Evolutionary conservation across 1,140 invertebrate genomes (phyloP).

Genomic region (Dendroctonus valens): DNA sequence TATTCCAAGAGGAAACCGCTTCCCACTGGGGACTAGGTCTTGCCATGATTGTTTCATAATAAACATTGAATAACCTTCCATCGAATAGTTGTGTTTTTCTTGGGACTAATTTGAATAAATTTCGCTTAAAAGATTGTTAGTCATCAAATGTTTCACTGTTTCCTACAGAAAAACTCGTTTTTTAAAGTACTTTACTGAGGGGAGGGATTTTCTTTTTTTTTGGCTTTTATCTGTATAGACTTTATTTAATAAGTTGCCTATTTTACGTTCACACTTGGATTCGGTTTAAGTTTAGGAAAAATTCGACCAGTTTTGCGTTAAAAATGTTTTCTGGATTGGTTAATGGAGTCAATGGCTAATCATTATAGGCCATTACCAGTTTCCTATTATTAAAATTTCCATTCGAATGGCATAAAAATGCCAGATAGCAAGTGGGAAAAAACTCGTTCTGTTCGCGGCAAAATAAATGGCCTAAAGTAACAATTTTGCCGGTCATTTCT

Average conservation of each 20-base stretch:
- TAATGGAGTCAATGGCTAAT: too few relatives aligned
- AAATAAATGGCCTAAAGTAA: conserved; percentile 43
- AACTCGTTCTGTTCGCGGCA: conserved; percentile 17
- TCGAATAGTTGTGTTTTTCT: not conserved
- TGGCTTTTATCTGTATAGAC: not conserved
- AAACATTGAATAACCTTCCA: not conserved
- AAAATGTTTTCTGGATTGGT: too few relatives aligned
- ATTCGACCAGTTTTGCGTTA: too few relatives aligned
- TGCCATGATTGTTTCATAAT: too few relatives aligned
- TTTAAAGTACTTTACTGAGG: not conserved
- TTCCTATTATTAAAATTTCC: not conserved
- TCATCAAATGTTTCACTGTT: not conserved
- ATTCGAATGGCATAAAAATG: not conserved
- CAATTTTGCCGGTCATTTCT: conserved; percentile 42
- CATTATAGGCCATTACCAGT: not conserved
- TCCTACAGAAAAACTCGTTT: not conserved
- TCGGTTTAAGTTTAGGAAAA: too few relatives aligned
- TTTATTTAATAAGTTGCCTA: too few relatives aligned
- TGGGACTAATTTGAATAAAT: not conserved
- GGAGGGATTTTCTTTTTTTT: too few relatives aligned
- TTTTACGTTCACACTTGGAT: too few relatives aligned
- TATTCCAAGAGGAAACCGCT: too few relatives aligned
- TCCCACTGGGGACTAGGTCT: too few relatives aligned
- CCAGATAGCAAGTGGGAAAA: too few relatives aligned
- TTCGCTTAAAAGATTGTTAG: not conserved